A percentile compares a stretch with the other conserved stretches of the same genome.
phyloP scores from a whole-genome alignment of 1,140 invertebrate species.

The Ips nitidus region DNA sequence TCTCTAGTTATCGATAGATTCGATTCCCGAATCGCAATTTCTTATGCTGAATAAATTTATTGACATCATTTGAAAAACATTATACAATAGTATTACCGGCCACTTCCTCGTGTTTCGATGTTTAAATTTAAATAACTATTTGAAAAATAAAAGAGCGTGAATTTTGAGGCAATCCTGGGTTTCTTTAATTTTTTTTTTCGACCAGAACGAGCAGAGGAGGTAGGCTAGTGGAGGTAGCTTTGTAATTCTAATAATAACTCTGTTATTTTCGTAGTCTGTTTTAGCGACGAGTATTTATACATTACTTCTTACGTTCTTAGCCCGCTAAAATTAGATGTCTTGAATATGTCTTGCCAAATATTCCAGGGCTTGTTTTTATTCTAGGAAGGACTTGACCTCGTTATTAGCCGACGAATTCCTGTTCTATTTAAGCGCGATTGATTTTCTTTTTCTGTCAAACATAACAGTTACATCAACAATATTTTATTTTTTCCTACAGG shows the following conservation, averaged over 20 bases:
- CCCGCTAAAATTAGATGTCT: slow-evolving; percentile 32
- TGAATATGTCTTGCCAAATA: slow-evolving; percentile 35
- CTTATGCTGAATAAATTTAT: slow-evolving; percentile 15
- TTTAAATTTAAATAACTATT: too few relatives aligned
- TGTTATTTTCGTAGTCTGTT: slow-evolving; percentile 32
- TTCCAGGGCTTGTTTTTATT: slow-evolving; percentile 35
- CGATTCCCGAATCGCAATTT: slow-evolving; percentile 17
- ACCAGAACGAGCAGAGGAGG: slow-evolving; percentile 18
- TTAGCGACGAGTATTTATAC: slow-evolving; percentile 27
- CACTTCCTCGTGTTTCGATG: slow-evolving; percentile 12
- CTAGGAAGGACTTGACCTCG: slow-evolving; percentile 35
- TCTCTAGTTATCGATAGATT: slow-evolving; percentile 11
- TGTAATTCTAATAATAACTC: slow-evolving; percentile 32
- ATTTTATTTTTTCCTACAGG: too few relatives aligned
- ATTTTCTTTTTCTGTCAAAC: slow-evolving; percentile 7
- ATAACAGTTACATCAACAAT: background rate
- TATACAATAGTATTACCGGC: slow-evolving; percentile 16
- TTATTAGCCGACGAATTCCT: slow-evolving; percentile 16
- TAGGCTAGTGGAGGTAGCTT: slow-evolving; percentile 30
- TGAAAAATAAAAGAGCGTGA: too few relatives aligned
- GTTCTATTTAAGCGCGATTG: slow-evolving; percentile 5
- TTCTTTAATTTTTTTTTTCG: slow-evolving; percentile 1
- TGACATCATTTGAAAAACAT: slow-evolving; percentile 8
- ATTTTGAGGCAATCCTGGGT: too few relatives aligned
- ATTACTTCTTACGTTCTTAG: slow-evolving; percentile 36